phyloP scores from a whole-genome alignment of 1,140 invertebrate genomes.

The Rhopalosiphum maidis region DNA sequence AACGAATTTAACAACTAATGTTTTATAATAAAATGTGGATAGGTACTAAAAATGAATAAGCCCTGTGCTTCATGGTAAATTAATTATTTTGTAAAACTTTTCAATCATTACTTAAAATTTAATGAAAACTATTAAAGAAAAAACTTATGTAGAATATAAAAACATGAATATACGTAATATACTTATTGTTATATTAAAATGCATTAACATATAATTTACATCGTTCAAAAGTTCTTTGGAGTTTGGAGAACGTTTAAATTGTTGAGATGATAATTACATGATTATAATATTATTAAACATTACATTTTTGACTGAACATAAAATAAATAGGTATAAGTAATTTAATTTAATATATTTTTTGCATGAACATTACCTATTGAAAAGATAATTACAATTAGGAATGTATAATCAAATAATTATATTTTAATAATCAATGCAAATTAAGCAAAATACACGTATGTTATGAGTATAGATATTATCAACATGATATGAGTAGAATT shows the following conservation, averaged over 20 bases:
- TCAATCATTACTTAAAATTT: constrained; percentile 1
- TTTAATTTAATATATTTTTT: not conserved
- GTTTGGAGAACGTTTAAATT: not conserved
- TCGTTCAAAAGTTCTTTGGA: not conserved
- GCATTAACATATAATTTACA: not conserved
- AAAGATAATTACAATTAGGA: not conserved
- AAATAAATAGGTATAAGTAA: not conserved
- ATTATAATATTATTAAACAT: not conserved
- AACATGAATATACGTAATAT: not conserved
- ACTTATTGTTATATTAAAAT: not conserved
- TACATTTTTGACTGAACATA: not conserved
- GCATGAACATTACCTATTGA: not conserved
- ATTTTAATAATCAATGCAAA: not conserved
- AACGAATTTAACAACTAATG: not conserved
- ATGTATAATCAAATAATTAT: not conserved
- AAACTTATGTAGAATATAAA: constrained; percentile 3
- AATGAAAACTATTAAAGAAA: not conserved
- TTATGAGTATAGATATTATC: not conserved
- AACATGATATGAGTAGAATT: too few species aligned
- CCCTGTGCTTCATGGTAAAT: not conserved
- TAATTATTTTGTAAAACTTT: constrained; percentile 18
- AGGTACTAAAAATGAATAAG: not conserved
- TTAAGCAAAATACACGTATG: not conserved
- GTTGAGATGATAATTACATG: not conserved
- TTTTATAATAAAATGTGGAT: not conserved